Base-by-base conservation (phyloP, 2,888 invertebrate genomes). In the Rhagium mordax region DNA sequence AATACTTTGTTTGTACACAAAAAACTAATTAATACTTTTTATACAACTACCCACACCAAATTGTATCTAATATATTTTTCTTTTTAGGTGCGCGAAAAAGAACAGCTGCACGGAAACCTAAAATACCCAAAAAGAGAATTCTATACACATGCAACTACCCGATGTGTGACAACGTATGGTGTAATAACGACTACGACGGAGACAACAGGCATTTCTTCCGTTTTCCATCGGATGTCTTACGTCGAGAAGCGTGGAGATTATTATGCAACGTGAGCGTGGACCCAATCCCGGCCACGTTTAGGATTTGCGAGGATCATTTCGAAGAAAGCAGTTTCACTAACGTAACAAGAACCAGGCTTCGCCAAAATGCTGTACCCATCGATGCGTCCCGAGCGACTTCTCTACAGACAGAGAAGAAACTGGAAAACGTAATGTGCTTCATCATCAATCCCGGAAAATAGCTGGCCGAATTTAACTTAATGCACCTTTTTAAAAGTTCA, bases 151-250 rank as follows among this genome's bases (percentile, higher is more conserved):
- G 65, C 7, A 29, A n/a, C 8, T 65, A 65, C n/a, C 65, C 65
- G 1, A 15, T 5, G 2, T 65, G 65, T 33, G 13, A 15, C 13
- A 65, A 53, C 33, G 18, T 51, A 5, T 65, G 65, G 65, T 65
- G 21, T 21, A 13, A n/a, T 4, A 65, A 65, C 20, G 62, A 62
- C 27, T 4, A 65, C 20, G 53, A 18, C 13, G 13, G 51, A 27
- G 29, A 53, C 29, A 65, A 65, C 41, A 65, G 55, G 15, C 65
- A 65, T 41, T 65, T 65, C 53, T 65, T 33, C 7, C 65, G 65
- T 3, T 55, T 65, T 21, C 65, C 65, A 3, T 10, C 18, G 8
- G 53, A 65, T 20, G 16, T 41, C 1, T 16, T 65, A 18, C 24
- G 51, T 15, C 48, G n/a, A 0, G 65, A 65, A n/a, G 65, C 29